phyloP scores from a whole-genome alignment of 2,113 vertebrate species.

The Strix uralensis region DNA sequence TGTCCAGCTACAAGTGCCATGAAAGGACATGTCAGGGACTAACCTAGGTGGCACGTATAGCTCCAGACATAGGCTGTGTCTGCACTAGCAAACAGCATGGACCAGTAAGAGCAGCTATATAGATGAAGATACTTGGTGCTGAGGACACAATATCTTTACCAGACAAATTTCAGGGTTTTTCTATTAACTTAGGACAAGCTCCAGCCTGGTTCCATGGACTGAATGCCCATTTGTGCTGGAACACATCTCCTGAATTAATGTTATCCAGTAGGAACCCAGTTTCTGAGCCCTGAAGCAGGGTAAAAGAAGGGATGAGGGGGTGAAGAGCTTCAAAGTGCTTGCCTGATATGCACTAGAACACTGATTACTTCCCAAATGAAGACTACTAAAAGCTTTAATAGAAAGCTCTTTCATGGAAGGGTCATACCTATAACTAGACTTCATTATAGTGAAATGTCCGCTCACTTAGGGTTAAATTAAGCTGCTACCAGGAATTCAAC shows the following conservation, averaged over 20 bases:
- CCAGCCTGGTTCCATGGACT: background rate
- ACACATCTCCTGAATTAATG: background rate
- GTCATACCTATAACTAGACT: background rate
- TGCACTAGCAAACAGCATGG: background rate
- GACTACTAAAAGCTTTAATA: background rate
- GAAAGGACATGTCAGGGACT: background rate
- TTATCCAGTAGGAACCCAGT: background rate
- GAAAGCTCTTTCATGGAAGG: background rate
- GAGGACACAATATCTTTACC: background rate
- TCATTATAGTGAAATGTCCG: background rate
- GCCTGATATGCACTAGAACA: background rate
- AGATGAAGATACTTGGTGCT: background rate
- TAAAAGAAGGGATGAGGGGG: background rate
- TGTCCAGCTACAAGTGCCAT: background rate
- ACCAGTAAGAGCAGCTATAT: background rate
- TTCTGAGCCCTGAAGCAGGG: background rate
- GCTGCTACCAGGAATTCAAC: background rate
- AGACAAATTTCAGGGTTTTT: background rate
- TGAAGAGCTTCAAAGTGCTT: background rate
- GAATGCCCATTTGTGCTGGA: background rate
- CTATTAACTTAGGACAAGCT: background rate
- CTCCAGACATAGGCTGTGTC: background rate
- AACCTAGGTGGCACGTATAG: accelerated
- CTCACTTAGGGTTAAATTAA: background rate
- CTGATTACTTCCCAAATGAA: background rate